Evolutionary conservation across 2,888 invertebrate species (phyloP), one percentile per base, ranked within the genome.

Genomic region (Pachliopta kotzebuea): DNA sequence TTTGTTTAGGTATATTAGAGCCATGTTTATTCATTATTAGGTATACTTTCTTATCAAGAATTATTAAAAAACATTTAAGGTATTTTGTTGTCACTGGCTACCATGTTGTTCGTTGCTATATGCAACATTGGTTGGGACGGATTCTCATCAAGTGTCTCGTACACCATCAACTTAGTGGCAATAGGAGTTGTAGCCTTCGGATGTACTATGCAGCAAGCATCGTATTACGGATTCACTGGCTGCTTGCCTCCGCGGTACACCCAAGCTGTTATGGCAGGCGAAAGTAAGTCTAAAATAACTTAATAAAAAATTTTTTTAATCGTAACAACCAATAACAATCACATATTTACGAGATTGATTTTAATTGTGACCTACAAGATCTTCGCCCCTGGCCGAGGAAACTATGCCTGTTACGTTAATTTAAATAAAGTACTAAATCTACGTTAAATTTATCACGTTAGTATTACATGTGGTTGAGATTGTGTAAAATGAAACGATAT

Each of bases 181-280:
- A 96, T 98, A 11, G 96, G 96, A 2, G 92, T 97, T 52, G 96
- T 97, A 0, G 96, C 98, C 1, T 93, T 98, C 65, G 97, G 97
- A 7, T 97, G 97, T 77, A 97, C 97, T 93, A 96, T 98, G 65
- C 98, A 98, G 84, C 98, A 98, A 82, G 97, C 97, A 0, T 98
- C 98, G 78, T 98, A 98, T 86, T 98, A 98, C 81, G 98, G 98
- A 3, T 98, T 97, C 81, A 97, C 98, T 1, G 97, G 97, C 67
- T 98, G 98, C 94, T 89, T 98, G 68, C 98, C 98, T 24, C 95
- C 96, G 69, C 92, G 95, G 70, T 98, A 98, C 77, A 98, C 98
- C 0, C 98, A 98, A 84, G 98, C 98, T 42, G 97, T 98, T 1
- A 98, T 98, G 98, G 96, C 96, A 7, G 98, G 98, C 67, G 98